These are phyloP conservation scores for Cyclopterus lumpus DNA, from an alignment of 2,797 vertebrate species.

Conservation along the genomic window DNA sequence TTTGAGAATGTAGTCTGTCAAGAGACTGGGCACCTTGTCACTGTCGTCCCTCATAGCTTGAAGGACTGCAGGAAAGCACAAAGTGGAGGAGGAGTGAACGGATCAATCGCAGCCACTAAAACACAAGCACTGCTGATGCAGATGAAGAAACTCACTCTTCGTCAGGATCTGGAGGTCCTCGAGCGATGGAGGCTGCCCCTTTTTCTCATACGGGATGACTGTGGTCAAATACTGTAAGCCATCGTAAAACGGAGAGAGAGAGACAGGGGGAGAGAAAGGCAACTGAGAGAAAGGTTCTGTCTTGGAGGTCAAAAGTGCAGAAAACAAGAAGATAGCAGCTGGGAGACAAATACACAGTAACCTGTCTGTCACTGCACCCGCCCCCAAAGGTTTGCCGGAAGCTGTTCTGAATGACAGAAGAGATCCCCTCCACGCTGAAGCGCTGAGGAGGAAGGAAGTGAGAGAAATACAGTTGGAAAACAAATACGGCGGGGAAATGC, in stretches of 20 bases:
- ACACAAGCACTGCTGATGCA: background rate
- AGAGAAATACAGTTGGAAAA: background rate
- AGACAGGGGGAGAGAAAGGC: background rate
- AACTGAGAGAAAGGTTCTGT: background rate
- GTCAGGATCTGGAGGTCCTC: constrained; percentile 97
- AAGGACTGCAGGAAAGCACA: constrained; percentile 85
- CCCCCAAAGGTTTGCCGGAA: constrained; percentile 97
- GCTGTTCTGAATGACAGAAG: constrained; percentile 97
- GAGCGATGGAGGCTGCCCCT: constrained; percentile 90
- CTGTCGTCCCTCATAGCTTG: constrained; percentile 96
- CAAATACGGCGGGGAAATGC: background rate
- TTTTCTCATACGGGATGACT: constrained; percentile 97
- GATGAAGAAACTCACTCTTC: constrained; percentile 87
- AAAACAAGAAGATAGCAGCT: constrained; percentile 2
- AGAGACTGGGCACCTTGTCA: constrained; percentile 94
- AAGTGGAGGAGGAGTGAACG: background rate
- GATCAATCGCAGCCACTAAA: background rate
- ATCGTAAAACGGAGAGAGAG: background rate
- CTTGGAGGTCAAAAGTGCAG: background rate
- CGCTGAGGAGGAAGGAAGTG: constrained; percentile 87
- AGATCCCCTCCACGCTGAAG: constrained; percentile 98
- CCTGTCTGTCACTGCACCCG: constrained; percentile 94
- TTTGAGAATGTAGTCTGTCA: constrained; percentile 99
- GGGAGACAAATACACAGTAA: constrained; percentile 73
- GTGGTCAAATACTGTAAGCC: constrained; percentile 92